These are phyloP conservation scores for Dolichomitus sp. DNA, from an alignment of 2,888 invertebrate species.

Conservation along the genomic window DNA sequence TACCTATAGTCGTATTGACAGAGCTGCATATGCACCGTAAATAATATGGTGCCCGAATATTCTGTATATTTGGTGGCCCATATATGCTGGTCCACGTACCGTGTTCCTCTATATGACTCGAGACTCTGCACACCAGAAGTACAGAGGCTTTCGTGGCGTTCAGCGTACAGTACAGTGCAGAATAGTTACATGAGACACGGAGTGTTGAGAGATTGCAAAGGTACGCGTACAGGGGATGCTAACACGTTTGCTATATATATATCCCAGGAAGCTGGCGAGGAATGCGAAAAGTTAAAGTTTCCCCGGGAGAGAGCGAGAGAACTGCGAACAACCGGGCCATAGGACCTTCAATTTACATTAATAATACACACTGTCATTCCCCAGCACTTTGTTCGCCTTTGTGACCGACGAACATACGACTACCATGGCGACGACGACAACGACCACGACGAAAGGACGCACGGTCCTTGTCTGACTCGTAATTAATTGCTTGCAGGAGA, in stretches of 20 bases:
- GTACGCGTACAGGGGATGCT: conserved; percentile 47
- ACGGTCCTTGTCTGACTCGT: conserved; percentile 40
- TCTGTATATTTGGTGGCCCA: conserved; percentile 43
- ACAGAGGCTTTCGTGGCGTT: conserved; percentile 35
- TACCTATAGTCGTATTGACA: conserved; percentile 52
- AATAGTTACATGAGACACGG: conserved; percentile 25
- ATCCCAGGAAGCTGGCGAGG: conserved; percentile 39
- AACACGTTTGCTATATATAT: conserved; percentile 38
- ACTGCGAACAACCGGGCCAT: conserved; percentile 43
- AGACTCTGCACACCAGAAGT: conserved; percentile 21
- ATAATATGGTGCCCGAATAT: conserved; percentile 57
- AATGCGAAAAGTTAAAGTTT: conserved; percentile 66
- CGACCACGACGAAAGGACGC: conserved; percentile 36
- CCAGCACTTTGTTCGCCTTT: conserved; percentile 66
- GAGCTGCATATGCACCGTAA: conserved; percentile 66
- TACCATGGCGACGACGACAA: conserved; percentile 21
- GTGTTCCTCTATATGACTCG: conserved; percentile 18
- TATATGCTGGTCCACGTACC: conserved; percentile 45
- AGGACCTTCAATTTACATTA: conserved; percentile 72
- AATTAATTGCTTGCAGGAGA: conserved; percentile 70
- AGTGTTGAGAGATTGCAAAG: conserved; percentile 40
- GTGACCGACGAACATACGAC: conserved; percentile 52
- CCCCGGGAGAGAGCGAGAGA: conserved; percentile 49
- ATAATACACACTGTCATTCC: conserved; percentile 70
- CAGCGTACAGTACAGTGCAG: not conserved